Evolutionary conservation across 2,113 vertebrate genomes (phyloP), one percentile per base, ranked within the genome.

Genomic region (Daphoenositta chrysoptera): DNA sequence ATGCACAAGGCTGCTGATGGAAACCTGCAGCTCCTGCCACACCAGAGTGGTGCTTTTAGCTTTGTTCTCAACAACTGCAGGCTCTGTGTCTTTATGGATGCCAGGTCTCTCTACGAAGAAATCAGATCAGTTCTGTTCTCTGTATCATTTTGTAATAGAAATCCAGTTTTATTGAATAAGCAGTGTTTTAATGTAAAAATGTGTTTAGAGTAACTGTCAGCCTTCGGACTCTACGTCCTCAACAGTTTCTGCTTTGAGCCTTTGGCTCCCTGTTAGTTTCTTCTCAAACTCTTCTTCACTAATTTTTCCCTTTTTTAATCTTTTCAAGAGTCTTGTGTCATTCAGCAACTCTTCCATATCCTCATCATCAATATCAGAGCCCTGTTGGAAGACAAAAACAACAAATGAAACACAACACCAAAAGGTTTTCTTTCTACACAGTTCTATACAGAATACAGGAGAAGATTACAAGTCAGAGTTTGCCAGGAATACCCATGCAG

Each of bases 291-390:
- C 99, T 79, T 99, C 99, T 92, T 98, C 98, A 1, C 97, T 99
- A 53, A 99, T 99, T 94, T 98, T 98, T 6, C 99, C 98, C 89
- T 98, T 99, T 95, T 99, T 99, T 8, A 99, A 96, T 89, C 97
- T 99, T 96, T 99, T 99, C 71, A 99, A 98, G 88, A 99, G 98
- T 44, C 99, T 98, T 2, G 99, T 99, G 95, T 99, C 99, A 7
- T 96, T 98, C 61, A 99, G 96, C 53, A 99, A 93, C 91, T 99
- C 99, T 23, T 98, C 96, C 97, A 99, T 96, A 79, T 99, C 99
- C 21, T 98, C 98, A 1, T 99, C 98, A 2, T 99, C 99, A 3
- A 98, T 66, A 26, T 99, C 99, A 1, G 98, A 99, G 42, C 97
- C 98, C 99, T 99, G 88, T 24, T 63, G 64, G 28, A 50, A 94